Percentiles rank a stretch among this genome's conserved stretches.
Evolutionary conservation across 2,888 invertebrate species (phyloP).

Genomic region (Drosophila aldrichi): DNA sequence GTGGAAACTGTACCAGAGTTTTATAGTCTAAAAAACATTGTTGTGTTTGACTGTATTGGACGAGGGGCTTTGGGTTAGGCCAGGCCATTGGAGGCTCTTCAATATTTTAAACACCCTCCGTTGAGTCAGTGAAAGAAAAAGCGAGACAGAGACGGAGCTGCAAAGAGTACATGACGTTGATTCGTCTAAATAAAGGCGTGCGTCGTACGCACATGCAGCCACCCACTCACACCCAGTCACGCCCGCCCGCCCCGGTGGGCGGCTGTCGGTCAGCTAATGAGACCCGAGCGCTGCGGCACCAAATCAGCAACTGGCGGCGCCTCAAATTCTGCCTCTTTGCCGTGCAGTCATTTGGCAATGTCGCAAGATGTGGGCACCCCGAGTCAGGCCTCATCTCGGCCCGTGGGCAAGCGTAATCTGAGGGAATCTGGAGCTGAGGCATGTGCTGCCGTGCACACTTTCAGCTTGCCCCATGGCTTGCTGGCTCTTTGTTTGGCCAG

Average conservation of each 20-base stretch:
- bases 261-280: constrained; percentile 48
- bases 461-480: constrained; percentile 5
- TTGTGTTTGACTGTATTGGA: constrained; percentile 9
- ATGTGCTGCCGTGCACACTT: constrained; percentile 22
- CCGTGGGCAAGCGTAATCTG: constrained; percentile 14
- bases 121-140: constrained; percentile 7
- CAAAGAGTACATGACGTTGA: constrained; percentile 50
- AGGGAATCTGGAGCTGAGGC: neutral
- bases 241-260: neutral
- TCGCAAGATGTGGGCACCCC: constrained; percentile 16
- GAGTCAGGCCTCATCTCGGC: constrained; percentile 19
- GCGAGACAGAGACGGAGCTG: constrained; percentile 19
- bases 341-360: constrained; percentile 11
- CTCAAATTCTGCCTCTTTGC: constrained; percentile 31
- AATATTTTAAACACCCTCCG: constrained; percentile 69
- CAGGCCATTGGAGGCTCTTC: constrained; percentile 46
- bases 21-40: neutral
- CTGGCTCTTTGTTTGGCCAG: constrained; percentile 12
- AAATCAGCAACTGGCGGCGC: constrained; percentile 32
- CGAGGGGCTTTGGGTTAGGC: neutral
- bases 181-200: constrained; percentile 54
- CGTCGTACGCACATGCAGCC: constrained; percentile 12
- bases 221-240: neutral
- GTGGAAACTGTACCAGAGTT: constrained; percentile 1
- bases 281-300: constrained; percentile 38